Base-by-base conservation (phyloP, 2,113 vertebrate species). In the Thermophis baileyi region DNA sequence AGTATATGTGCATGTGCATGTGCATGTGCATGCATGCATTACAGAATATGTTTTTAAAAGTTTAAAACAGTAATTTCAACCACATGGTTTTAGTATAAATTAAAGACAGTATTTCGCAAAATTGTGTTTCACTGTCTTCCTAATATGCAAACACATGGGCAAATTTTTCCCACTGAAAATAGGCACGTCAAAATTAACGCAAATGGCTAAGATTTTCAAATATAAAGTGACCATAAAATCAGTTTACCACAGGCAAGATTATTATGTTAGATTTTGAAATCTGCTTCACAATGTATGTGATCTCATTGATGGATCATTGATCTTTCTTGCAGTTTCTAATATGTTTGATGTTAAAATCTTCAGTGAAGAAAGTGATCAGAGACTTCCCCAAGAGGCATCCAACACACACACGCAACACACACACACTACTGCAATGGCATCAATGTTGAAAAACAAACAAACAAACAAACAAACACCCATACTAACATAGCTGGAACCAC, bases 21-120 rank as follows among this genome's bases (percentile, higher is more conserved):
- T 69, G 47, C 3, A 47, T 47, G 5, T 2, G 69, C 69, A 81
- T 40, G 18, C 74, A 81, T 81, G 18, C 18, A 35, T 16, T 81
- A 20, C 35, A 81, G 0, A 35, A 7, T 10, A 55, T 12, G 24
- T 74, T 10, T n/a, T 87, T 92, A 88, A 46, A 89, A 22, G 44
- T 60, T 60, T 90, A 40, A 81, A 25, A 47, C 35, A 55, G 57
- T 12, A 2, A 12, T 46, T 9, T 46, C 10, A 91, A 35, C 69
- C 89, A 88, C 0, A 92, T 55, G 47, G 88, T 93, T 96, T 92
- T 93, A 55, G 93, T 94, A 93, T 94, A 96, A 95, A 94, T 81
- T 69, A 94, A 94, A 93, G 96, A 93, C 94, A 95, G 93, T 95
- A 74, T 93, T 93, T 57, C 69, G 1, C 91, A 93, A 89, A 92